These are phyloP conservation scores for Macrophya alboannulata DNA, from an alignment of 2,888 invertebrate genomes.

Conservation along the genomic window DNA sequence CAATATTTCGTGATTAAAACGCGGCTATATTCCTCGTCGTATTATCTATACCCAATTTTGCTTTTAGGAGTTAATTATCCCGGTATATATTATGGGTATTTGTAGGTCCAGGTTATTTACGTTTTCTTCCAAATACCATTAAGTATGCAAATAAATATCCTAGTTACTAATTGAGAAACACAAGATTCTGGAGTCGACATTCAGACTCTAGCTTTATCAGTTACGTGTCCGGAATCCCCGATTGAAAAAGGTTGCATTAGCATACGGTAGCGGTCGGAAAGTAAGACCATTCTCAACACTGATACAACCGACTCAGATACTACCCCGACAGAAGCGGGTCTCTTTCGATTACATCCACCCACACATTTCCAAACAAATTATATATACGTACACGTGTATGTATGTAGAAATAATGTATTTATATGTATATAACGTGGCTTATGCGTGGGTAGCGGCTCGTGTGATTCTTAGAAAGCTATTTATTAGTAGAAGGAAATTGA, in stretches of 20 bases:
- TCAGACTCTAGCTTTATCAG: constrained; percentile 55
- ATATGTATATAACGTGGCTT: neutral
- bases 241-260: constrained; percentile 49
- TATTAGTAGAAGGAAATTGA: constrained; percentile 56
- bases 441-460: constrained; percentile 49
- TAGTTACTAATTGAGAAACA: constrained; percentile 57
- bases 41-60: neutral
- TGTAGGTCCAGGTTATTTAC: neutral
- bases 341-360: neutral
- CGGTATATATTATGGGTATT: neutral
- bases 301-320: neutral
- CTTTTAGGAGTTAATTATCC: neutral
- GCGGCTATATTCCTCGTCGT: neutral
- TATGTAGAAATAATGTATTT: neutral
- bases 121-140: neutral
- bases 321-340: constrained; percentile 8
- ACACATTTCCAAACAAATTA: neutral
- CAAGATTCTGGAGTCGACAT: constrained; percentile 44
- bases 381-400: too few relatives aligned
- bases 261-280: constrained; percentile 51
- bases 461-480: constrained; percentile 57
- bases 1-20: neutral
- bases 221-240: constrained; percentile 49
- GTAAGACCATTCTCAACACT: neutral
- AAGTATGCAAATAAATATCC: constrained; percentile 38